Base-by-base conservation (phyloP, 64 coral and sea anemone genomes). In the Stichodactyla helianthus region DNA sequence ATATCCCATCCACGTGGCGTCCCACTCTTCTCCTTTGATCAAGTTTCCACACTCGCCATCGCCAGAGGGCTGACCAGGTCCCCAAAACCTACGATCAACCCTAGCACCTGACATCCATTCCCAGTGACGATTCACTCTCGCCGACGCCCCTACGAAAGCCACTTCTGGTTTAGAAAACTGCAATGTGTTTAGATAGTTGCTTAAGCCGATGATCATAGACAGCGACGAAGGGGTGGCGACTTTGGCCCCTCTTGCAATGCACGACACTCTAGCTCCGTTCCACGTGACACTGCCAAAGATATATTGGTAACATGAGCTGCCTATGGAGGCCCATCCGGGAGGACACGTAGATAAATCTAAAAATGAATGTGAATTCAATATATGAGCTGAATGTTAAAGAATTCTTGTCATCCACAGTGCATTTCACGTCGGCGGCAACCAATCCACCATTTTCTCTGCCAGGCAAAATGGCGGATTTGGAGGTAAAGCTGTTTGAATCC, bases 31-130 rank as follows among this genome's bases (percentile, higher is more conserved):
- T 54, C 82, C 83, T 10, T 62, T 62, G 52, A 90, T 51, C 54
- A 90, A 10, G 20, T 90, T 58, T 2, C 82, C 83, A 57, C 89
- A 90, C 67, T 83, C n/a, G 3, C 89, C 89, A 52, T 90, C 83
- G 1, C 82, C 56, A 13, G 82, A 85, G 12, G 89, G 89, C 18
- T 86, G 62, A 28, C n/a, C 15, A 18, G 83, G 83, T 60, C 82
- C 89, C 89, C 89, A 90, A 2, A 90, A 28, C 14, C 31, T 59
- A 11, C 11, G 51, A 13, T 55, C 35, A 5, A 50, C 54, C 10
- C 53, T 5, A 55, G 53, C 10, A 11, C 62, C 5, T 18, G 84
- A 90, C 0, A 65, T 10, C 70, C 84, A 28, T 26, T 90, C 59
- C 89, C 89, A 90, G 28, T 58, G 83, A 7, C 44, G 19, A 59